phyloP scores from a whole-genome alignment of 2,113 vertebrate genomes.

The Corythaeola cristata region DNA sequence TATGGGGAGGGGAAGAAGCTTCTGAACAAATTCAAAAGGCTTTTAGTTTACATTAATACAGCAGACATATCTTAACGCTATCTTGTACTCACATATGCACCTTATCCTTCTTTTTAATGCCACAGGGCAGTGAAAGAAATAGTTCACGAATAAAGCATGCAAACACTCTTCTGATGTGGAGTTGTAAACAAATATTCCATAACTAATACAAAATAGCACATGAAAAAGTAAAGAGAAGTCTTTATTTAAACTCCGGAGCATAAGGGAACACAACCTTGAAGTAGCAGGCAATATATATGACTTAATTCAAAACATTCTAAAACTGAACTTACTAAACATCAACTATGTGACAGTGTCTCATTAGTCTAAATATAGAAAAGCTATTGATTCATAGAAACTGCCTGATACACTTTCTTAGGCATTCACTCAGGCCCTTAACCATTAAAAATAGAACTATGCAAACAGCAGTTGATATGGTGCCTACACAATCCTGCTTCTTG shows the following conservation, averaged over 20 bases:
- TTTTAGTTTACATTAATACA: neutral
- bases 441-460: neutral
- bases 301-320: neutral
- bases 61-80: neutral
- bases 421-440: neutral
- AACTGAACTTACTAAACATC: neutral
- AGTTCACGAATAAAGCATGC: neutral
- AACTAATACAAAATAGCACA: neutral
- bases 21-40: neutral
- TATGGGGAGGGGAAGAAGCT: neutral
- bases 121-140: neutral
- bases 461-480: neutral
- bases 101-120: neutral
- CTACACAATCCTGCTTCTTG: neutral
- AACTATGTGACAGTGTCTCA: neutral
- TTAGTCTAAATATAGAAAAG: neutral
- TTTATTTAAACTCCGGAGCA: neutral
- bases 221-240: neutral
- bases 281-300: neutral
- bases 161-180: neutral
- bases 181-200: neutral
- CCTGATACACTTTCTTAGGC: neutral
- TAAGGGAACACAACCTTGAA: neutral
- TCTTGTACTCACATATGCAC: neutral
- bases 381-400: neutral